Evolutionary conservation across 2,113 vertebrate genomes (phyloP), one percentile per base, ranked within the genome.

Genomic region (Cairina moschata): DNA sequence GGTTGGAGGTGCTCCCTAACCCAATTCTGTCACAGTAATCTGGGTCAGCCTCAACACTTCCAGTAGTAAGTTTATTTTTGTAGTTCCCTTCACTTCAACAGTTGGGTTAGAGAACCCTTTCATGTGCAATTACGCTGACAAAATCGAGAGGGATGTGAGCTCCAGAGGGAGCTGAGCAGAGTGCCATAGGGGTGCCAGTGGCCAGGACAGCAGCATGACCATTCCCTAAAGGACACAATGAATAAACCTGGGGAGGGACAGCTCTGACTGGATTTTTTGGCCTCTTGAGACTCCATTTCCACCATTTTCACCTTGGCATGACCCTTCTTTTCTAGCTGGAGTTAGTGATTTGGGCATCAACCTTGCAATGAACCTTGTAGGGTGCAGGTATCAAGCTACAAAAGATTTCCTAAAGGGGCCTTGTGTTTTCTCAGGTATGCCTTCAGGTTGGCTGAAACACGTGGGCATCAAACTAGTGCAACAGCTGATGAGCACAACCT

Each of bases 1-100:
- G 93, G 93, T 91, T 96, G 96, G 93, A 97, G 95, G 86, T 95
- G 91, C 93, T 97, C 50, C 89, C 93, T 97, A 96, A 95, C 96
- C 96, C 90, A 93, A 82, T 97, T 97, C 95, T 95, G 95, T 97
- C 96, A 96, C 74, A 79, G 74, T 68, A 93, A 96, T 96, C 95
- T 97, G 95, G 95, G 96, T 96, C 96, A 97, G 62, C 81, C 77
- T 92, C 94, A 89, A 69, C 93, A 82, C 93, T 95, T 85, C 13
- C 87, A 93, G 69, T 38, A 56, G 67, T 89, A 92, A 17, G 1
- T 91, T 95, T 96, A 95, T 97, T 97, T 96, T 91, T 83, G 94
- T 95, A 95, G 28, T 91, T 93, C 89, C 95, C 91, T 54, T 95
- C 91, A 89, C 81, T 93, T 95, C 89, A 93, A 31, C 77, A 76